A percentile compares a stretch with the other conserved stretches of the same genome.
Conservation (phyloP, 2,888 invertebrate genomes). For the Stratiomys singularior region DNA sequence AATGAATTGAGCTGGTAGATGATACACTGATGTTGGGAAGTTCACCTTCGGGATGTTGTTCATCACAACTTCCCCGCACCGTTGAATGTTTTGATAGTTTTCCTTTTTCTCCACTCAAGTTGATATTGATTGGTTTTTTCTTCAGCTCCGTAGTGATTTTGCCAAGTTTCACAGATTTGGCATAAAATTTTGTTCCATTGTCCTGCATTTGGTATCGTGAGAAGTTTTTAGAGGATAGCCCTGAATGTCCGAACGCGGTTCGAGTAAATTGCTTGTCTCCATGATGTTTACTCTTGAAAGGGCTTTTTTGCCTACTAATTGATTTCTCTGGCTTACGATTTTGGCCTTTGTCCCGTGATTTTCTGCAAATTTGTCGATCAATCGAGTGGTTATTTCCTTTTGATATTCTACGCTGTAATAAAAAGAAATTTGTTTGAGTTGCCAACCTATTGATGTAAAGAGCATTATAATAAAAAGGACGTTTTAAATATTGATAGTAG, state of each 20-base stretch:
- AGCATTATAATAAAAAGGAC: too few species aligned
- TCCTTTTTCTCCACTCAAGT: background rate
- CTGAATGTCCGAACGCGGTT: constrained; percentile 16
- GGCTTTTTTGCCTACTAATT: constrained; percentile 9
- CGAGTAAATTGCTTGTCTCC: constrained; percentile 15
- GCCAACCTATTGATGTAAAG: too few species aligned
- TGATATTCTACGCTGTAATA: constrained; percentile 10
- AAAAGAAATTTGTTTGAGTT: background rate
- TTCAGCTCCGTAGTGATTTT: constrained; percentile 18
- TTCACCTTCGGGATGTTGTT: background rate
- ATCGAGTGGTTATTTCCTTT: background rate
- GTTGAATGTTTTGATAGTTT: constrained; percentile 2
- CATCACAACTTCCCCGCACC: background rate
- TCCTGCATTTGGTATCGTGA: constrained; percentile 7
- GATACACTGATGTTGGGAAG: background rate
- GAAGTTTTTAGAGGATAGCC: constrained; percentile 23
- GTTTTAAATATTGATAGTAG: too few species aligned
- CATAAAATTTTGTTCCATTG: background rate
- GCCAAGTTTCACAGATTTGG: background rate
- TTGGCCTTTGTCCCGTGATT: background rate
- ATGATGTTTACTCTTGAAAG: constrained; percentile 33
- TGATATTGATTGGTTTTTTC: background rate
- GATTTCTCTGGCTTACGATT: constrained; percentile 31
- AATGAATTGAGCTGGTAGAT: background rate
- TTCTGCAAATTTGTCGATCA: constrained; percentile 1